Percentiles rank a stretch among this genome's conserved stretches.
Evolutionary conservation across 1,140 invertebrate species (phyloP).

Genomic region (Drosophila punjabiensis): DNA sequence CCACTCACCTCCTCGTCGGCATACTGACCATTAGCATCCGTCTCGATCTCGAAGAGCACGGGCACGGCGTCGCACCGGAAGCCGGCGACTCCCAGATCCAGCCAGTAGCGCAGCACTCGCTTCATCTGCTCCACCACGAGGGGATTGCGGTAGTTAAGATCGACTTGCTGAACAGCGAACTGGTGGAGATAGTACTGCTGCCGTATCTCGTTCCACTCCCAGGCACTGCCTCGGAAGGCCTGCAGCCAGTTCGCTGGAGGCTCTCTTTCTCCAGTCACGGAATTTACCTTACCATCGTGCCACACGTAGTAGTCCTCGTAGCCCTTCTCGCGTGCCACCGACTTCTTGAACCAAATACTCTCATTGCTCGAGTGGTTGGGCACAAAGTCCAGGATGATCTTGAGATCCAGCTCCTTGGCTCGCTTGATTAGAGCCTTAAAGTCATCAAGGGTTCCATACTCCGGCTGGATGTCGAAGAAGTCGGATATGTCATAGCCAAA

Average conservation of each 20-base stretch:
- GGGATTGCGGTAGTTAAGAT: slow-evolving; percentile 89
- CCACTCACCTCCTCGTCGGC: slow-evolving; percentile 87
- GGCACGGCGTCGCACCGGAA: slow-evolving; percentile 90
- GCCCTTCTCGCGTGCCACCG: slow-evolving; percentile 86
- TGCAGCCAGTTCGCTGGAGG: slow-evolving; percentile 90
- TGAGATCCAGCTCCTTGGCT: slow-evolving; percentile 86
- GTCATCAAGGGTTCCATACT: slow-evolving; percentile 90
- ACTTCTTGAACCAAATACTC: slow-evolving; percentile 90
- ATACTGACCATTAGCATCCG: slow-evolving; percentile 85
- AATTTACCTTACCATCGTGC: slow-evolving; percentile 86
- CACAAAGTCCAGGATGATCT: slow-evolving; percentile 82
- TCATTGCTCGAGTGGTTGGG: slow-evolving; percentile 92
- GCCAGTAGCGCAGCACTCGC: slow-evolving; percentile 90
- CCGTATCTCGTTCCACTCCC: slow-evolving; percentile 87
- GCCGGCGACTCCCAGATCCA: slow-evolving; percentile 90
- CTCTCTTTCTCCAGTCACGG: slow-evolving; percentile 53
- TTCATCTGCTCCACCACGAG: slow-evolving; percentile 89
- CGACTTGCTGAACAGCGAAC: slow-evolving; percentile 88
- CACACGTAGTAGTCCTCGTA: slow-evolving; percentile 91
- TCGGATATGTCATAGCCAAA: slow-evolving; percentile 90
- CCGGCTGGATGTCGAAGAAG: slow-evolving; percentile 89
- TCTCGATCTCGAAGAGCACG: slow-evolving; percentile 86
- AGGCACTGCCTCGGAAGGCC: slow-evolving; percentile 87
- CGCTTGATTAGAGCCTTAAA: slow-evolving; percentile 88
- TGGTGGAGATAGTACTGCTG: slow-evolving; percentile 89